Conservation (phyloP, 2,113 vertebrate genomes). For the Hippocampus guttulatus region DNA sequence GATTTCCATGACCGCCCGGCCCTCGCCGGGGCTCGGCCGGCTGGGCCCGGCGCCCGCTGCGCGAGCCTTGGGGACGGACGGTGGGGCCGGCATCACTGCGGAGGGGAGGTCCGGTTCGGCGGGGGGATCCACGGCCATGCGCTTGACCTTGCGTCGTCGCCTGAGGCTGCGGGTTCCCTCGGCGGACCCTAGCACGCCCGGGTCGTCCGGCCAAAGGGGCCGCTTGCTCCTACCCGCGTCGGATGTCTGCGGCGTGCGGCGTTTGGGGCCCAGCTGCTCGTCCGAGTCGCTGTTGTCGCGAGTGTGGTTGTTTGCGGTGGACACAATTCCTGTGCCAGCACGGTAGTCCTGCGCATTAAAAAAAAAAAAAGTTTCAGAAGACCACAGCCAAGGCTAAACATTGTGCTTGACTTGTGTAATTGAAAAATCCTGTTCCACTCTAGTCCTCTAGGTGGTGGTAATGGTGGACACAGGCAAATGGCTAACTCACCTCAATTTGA, state of each 20-base stretch:
- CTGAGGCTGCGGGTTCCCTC: slow-evolving; percentile 83
- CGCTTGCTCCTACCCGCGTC: slow-evolving; percentile 74
- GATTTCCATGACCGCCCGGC: slow-evolving; percentile 62
- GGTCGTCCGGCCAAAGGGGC: slow-evolving; percentile 71
- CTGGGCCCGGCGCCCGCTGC: slow-evolving; percentile 58
- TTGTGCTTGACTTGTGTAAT: no score
- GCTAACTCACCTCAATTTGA: no score
- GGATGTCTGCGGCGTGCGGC: slow-evolving; percentile 72
- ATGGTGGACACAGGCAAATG: background rate
- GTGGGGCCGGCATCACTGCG: slow-evolving; percentile 69
- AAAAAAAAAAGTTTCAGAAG: background rate
- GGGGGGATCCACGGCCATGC: slow-evolving; percentile 91
- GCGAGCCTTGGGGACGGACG: slow-evolving; percentile 73
- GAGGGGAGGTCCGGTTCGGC: slow-evolving; percentile 66
- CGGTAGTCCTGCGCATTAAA: slow-evolving; percentile 67
- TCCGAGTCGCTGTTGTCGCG: slow-evolving; percentile 92
- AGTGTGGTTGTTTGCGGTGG: slow-evolving; percentile 62
- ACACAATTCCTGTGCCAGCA: slow-evolving; percentile 65
- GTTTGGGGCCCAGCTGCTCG: slow-evolving; percentile 84
- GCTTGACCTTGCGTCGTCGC: slow-evolving; percentile 89
- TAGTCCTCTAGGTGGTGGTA: background rate
- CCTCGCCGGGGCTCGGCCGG: slow-evolving; percentile 65
- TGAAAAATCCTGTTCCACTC: background rate
- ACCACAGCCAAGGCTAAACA: no score
- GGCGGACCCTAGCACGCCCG: slow-evolving; percentile 74